These are phyloP conservation scores for Malacosoma neustria DNA, from an alignment of 2,888 invertebrate genomes.

Conservation along the genomic window DNA sequence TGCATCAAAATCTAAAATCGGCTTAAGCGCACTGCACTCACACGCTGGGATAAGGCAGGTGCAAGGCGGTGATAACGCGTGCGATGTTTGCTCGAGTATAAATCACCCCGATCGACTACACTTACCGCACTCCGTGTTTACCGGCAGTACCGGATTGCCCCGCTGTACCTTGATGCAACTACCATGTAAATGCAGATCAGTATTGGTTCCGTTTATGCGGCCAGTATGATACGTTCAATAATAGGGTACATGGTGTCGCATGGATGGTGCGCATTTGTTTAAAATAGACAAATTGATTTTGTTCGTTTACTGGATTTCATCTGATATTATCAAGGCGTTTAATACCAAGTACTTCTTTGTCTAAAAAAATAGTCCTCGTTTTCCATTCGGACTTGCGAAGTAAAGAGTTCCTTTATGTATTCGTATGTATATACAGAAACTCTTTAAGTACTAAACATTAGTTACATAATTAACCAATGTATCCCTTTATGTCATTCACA, in stretches of 20 bases:
- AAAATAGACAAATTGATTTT: too few relatives aligned
- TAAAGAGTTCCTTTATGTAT: too few relatives aligned
- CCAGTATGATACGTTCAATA: conserved; percentile 4
- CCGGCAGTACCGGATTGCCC: conserved; percentile 35
- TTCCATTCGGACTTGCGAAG: too few relatives aligned
- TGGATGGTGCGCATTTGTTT: background rate
- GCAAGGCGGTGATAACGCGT: conserved; percentile 49
- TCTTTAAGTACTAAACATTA: too few relatives aligned
- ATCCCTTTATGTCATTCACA: too few relatives aligned
- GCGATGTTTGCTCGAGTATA: conserved; percentile 43
- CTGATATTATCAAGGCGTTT: background rate
- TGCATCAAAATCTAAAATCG: conserved; percentile 53
- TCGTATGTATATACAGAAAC: too few relatives aligned
- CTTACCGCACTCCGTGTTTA: conserved; percentile 34
- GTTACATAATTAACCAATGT: too few relatives aligned
- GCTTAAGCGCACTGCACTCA: conserved; percentile 33
- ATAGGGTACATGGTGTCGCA: background rate
- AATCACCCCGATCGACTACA: conserved; percentile 39
- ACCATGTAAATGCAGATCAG: conserved; percentile 31
- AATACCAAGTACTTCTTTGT: background rate
- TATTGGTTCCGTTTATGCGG: conserved; percentile 17
- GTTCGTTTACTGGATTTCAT: too few relatives aligned
- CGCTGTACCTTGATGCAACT: conserved; percentile 19
- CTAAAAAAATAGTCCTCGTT: background rate
- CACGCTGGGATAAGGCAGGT: conserved; percentile 47